Evolutionary conservation across 2,888 invertebrate species (phyloP), one percentile per base, ranked within the genome.

Genomic region (Tridacna crocea): DNA sequence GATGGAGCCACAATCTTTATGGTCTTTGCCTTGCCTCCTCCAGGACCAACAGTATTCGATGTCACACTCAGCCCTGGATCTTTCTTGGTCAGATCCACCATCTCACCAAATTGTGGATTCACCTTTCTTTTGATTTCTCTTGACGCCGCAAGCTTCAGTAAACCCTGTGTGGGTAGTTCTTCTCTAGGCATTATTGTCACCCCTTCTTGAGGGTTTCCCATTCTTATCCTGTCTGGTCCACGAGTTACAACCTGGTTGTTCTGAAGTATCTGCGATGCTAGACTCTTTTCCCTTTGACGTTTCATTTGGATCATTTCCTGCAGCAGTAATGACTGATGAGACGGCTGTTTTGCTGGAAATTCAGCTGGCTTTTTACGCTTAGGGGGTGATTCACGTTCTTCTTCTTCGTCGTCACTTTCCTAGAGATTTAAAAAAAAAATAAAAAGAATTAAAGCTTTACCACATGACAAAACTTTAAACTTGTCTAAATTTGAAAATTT

Each of bases 251-350:
- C 65, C n/a, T 79, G 26, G 48, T 84, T 80, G 47, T 84, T 84
- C 19, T 80, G 68, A n/a, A 82, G 70, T 13, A 79, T 79, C 26
- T 73, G 77, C 11, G 76, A 76, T 0, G 80, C 82, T 13, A 83
- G 79, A 26, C 79, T 81, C 47, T 75, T 79, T 72, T 83, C 85
- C 24, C 85, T 46, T 26, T 83, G 83, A 0, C 86, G 77, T 63
- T 86, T 86, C 72, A 86, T 51, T 51, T 81, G 83, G 26, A 85
- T 85, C 85, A 85, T 85, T 61, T 85, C 82, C 26, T 86, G 77
- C 11, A 86, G 75, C 22, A 86, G 72, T 13, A 81, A 58, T n/a
- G 77, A 76, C 19, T 82, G 77, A 26, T 82, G 82, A 0, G 83
- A 82, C 13, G 77, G 80, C 6, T 74, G 61, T 63, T 75, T 81